These are phyloP conservation scores for Caenorhabditis sp. DNA, from an alignment of 2,888 invertebrate genomes.

Conservation along the genomic window DNA sequence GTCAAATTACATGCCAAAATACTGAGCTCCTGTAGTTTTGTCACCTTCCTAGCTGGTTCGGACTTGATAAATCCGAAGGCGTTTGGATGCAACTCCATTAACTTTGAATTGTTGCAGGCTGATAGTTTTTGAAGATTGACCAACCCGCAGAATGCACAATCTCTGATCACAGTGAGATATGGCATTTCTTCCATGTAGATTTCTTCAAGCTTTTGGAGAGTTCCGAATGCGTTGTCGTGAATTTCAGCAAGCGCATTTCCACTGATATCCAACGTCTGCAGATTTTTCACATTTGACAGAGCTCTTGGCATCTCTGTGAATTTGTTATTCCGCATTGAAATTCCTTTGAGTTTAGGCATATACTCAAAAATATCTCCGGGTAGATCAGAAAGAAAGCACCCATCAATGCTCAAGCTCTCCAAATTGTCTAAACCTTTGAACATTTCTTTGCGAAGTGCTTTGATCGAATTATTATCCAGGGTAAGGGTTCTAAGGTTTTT, in stretches of 20 bases:
- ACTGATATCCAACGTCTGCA: constrained; percentile 51
- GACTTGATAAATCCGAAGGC: constrained; percentile 47
- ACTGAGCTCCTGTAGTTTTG: constrained; percentile 11
- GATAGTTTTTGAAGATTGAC: constrained; percentile 13
- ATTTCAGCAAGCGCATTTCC: constrained; percentile 51
- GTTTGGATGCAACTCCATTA: constrained; percentile 41
- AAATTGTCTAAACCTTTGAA: constrained; percentile 56
- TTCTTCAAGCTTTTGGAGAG: constrained; percentile 19
- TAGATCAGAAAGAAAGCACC: constrained; percentile 44
- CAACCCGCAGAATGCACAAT: constrained; percentile 55
- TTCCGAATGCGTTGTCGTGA: constrained; percentile 32
- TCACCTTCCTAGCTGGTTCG: constrained; percentile 17
- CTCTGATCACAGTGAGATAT: constrained; percentile 33
- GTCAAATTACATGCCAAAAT: constrained; percentile 35
- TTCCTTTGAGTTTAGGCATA: constrained; percentile 50
- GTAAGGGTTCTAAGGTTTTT: constrained; percentile 44
- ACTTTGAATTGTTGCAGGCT: neutral
- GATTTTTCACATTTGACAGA: constrained; percentile 34
- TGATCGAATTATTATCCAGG: constrained; percentile 52
- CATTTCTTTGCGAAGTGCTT: constrained; percentile 25
- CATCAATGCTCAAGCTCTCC: constrained; percentile 56
- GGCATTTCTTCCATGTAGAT: constrained; percentile 44
- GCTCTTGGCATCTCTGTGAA: constrained; percentile 52
- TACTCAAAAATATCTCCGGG: constrained; percentile 55
- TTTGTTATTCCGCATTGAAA: constrained; percentile 56